Base-by-base conservation (phyloP, 2,797 vertebrate genomes). In the Halcyon badia region DNA sequence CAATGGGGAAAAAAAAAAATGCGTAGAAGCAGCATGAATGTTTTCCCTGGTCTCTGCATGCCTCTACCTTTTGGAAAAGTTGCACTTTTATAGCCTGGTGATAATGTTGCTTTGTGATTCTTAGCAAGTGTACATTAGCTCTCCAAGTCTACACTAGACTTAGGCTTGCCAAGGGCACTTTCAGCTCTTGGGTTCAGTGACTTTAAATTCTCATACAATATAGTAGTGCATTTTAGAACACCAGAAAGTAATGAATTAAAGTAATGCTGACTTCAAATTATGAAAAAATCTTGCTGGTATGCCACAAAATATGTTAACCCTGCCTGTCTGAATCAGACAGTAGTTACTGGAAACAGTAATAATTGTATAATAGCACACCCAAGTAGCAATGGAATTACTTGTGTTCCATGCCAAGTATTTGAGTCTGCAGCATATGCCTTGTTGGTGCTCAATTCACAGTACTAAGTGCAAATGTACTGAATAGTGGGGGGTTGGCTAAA, bases 171-270 rank as follows among this genome's bases (percentile, higher is more conserved):
- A 66, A 70, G 69, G 52, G 70, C 73, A 18, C 25, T 75, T 95
- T 75, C 30, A 75, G 16, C 39, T 77, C 10, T 58, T 60, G 60
- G 66, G 64, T 94, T 95, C 42, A 78, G 46, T 73, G 70, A 78
- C 65, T 83, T 70, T 46, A 54, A 86, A n/a, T 48, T 80, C 42
- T 90, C 16, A n/a, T 70, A 26, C 39, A 60, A 24, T 71, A 64
- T 14, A 60, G 48, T 54, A 57, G 18, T 71, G 18, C 37, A 56
- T 84, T 93, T 75, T 91, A 39, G 44, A 87, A 46, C 52, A 75
- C 14, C 30, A 84, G 62, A 71, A 93, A 82, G 71, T 60, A 75
- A 75, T 84, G 85, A 82, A 78, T 87, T 81, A 37, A 90, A 85
- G 48, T 57, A 90, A 30, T 37, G 16, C 46, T 79, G 54, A 86